Evolutionary conservation across 2,888 invertebrate genomes (phyloP).

Genomic region (Acanthacorydalis orientalis): DNA sequence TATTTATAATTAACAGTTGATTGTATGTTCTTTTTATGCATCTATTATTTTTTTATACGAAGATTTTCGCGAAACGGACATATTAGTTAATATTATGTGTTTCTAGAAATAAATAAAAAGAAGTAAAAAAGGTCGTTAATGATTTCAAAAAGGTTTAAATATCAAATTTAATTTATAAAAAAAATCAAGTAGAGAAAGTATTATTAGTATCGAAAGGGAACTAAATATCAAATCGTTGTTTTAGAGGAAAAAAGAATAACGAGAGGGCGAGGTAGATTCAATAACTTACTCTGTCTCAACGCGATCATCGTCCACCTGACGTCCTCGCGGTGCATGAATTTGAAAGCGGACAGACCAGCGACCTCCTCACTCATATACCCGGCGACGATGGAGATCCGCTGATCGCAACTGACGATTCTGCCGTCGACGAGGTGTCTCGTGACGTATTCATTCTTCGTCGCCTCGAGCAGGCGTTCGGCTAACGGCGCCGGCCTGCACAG

Average conservation of each 20-base stretch:
- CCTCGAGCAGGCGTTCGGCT: conserved; percentile 44
- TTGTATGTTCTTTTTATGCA: no score
- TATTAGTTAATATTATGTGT: no score
- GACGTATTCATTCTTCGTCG: conserved; percentile 69
- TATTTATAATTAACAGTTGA: no score
- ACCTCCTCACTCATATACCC: conserved; percentile 85
- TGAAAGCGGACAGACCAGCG: conserved; percentile 72
- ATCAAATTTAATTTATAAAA: no score
- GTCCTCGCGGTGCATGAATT: conserved; percentile 80
- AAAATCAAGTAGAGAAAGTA: no score
- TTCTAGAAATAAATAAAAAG: no score
- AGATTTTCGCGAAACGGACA: no score
- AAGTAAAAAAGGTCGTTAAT: no score
- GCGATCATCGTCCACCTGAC: conserved; percentile 79
- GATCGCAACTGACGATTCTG: conserved; percentile 77
- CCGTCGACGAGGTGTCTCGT: conserved; percentile 82
- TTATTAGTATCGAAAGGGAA: no score
- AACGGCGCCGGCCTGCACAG: conserved; percentile 53
- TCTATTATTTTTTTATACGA: no score
- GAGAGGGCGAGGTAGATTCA: background rate
- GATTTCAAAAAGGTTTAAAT: no score
- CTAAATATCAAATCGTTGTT: no score
- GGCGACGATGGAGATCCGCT: conserved; percentile 73
- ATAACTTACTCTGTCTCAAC: conserved; percentile 57
- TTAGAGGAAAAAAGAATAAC: conserved; percentile 7